Evolutionary conservation across 2,888 invertebrate genomes (phyloP).

Genomic region (Heliconius sara): DNA sequence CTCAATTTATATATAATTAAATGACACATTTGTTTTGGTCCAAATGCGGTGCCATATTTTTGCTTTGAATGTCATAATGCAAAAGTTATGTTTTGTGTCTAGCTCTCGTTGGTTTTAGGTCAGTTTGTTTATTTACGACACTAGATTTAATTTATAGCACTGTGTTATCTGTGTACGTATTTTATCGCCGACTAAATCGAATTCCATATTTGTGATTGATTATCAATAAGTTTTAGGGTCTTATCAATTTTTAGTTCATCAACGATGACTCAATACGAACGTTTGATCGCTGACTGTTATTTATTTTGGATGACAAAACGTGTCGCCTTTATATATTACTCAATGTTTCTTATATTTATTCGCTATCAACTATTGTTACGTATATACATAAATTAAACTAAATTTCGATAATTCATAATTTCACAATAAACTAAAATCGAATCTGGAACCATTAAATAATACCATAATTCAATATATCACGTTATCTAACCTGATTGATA

Average conservation of each 20-base stretch:
- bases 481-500: slow-evolving; percentile 41
- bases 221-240: slow-evolving; percentile 42
- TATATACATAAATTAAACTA: not conserved
- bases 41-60: slow-evolving; percentile 42
- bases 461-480: slow-evolving; percentile 29
- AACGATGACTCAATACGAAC: slow-evolving; percentile 22
- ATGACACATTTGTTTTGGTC: slow-evolving; percentile 41
- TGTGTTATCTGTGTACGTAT: slow-evolving; percentile 47
- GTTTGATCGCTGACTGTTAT: slow-evolving; percentile 10
- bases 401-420: slow-evolving; percentile 15
- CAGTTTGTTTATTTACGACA: slow-evolving; percentile 52
- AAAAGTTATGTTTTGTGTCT: slow-evolving; percentile 53
- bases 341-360: not conserved
- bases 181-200: slow-evolving; percentile 55
- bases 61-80: slow-evolving; percentile 50
- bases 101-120: slow-evolving; percentile 52
- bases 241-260: slow-evolving; percentile 37
- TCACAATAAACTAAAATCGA: slow-evolving; percentile 6
- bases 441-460: slow-evolving; percentile 29
- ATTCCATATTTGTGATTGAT: slow-evolving; percentile 53
- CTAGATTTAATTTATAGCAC: slow-evolving; percentile 49
- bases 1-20: slow-evolving; percentile 37
- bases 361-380: not conserved
- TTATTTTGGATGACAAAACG: slow-evolving; percentile 5
- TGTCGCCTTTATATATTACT: not conserved